A percentile compares a stretch with the other conserved stretches of the same genome.
Evolutionary conservation across 2,888 invertebrate genomes (phyloP).

Genomic region (Heliconius hortense): DNA sequence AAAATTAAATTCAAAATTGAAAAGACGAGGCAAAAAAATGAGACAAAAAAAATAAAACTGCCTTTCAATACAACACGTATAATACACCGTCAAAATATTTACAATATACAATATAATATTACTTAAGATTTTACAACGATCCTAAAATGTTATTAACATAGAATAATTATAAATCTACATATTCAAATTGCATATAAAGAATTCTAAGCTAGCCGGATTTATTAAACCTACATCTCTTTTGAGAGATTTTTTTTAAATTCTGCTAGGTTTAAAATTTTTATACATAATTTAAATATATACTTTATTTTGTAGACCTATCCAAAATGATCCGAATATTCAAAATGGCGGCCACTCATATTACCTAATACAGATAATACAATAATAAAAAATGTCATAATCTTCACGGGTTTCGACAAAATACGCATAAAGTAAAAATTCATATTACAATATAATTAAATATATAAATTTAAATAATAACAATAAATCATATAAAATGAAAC

Average conservation of each 20-base stretch:
- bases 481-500: too few relatives aligned
- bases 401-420: background rate
- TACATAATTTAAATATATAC: background rate
- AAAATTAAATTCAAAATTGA: too few relatives aligned
- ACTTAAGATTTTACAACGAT: background rate
- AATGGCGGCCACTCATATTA: background rate
- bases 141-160: background rate
- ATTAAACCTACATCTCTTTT: background rate
- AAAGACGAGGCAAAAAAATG: background rate
- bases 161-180: background rate
- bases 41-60: constrained; percentile 7
- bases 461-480: too few relatives aligned
- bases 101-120: constrained; percentile 11
- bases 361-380: background rate
- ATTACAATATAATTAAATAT: too few relatives aligned
- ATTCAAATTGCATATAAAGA: background rate
- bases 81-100: constrained; percentile 20
- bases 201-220: background rate
- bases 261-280: background rate
- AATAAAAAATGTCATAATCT: background rate
- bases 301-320: background rate
- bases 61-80: constrained; percentile 15
- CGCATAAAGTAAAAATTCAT: background rate
- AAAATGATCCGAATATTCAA: constrained; percentile 1
- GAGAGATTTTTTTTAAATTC: too few relatives aligned